Conservation (phyloP, 1,140 invertebrate species). For the Listronotus oregonensis region DNA sequence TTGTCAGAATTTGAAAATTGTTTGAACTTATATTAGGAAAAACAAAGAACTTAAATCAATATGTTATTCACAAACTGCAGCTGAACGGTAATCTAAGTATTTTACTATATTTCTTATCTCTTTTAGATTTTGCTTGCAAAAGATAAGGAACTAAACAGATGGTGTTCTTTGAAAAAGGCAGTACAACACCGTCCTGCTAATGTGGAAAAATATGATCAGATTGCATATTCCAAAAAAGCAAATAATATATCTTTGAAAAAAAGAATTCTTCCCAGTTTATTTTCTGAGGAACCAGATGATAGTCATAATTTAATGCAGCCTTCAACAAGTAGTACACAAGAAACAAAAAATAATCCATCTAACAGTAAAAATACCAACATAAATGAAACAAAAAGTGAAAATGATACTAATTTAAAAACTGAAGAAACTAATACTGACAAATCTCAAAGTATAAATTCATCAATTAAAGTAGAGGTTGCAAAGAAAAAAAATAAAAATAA, state of each 20-base stretch:
- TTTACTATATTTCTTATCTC: background rate
- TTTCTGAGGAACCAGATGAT: conserved; percentile 49
- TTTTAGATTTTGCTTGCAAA: conserved; percentile 85
- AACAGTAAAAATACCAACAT: conserved; percentile 24
- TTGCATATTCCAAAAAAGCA: conserved; percentile 75
- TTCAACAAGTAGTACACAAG: conserved; percentile 6
- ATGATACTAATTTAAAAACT: conserved; percentile 16
- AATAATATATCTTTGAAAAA: conserved; percentile 75
- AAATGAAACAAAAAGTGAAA: conserved; percentile 1
- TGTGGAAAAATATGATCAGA: conserved; percentile 80
- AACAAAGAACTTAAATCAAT: no score
- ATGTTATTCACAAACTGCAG: no score
- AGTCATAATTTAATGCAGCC: conserved; percentile 9
- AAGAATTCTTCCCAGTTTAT: conserved; percentile 86
- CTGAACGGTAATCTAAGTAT: no score
- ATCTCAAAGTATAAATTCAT: background rate
- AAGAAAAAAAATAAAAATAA: conserved; percentile 31
- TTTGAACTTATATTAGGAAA: no score
- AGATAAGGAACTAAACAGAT: conserved; percentile 92
- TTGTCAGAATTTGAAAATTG: no score
- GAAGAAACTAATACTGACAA: conserved; percentile 18
- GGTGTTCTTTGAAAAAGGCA: conserved; percentile 92
- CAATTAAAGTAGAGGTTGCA: background rate
- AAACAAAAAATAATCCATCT: conserved; percentile 9
- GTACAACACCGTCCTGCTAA: conserved; percentile 77